These are phyloP conservation scores for Caenorhabditis uteleia DNA, from an alignment of 2,888 invertebrate species.

Conservation along the genomic window DNA sequence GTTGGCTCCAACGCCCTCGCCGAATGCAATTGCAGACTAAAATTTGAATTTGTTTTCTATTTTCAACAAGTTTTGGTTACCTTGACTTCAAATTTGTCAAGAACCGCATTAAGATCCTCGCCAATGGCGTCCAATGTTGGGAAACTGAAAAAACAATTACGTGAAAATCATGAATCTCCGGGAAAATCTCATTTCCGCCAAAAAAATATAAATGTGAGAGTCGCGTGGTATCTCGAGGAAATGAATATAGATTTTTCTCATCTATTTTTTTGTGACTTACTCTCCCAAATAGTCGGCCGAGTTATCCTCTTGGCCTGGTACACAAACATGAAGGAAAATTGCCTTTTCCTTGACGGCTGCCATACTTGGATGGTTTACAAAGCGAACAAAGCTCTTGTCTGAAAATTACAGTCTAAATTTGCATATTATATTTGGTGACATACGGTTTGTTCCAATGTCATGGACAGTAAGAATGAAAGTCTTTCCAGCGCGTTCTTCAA, in stretches of 20 bases:
- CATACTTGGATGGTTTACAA: slow-evolving; percentile 84
- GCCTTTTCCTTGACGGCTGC: slow-evolving; percentile 80
- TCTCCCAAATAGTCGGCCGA: slow-evolving; percentile 72
- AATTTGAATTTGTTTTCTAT: neutral
- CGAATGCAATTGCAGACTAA: slow-evolving; percentile 81
- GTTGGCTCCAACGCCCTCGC: slow-evolving; percentile 88
- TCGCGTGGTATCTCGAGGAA: too few species aligned
- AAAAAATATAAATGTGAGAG: neutral
- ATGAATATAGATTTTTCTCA: neutral
- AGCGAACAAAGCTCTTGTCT: slow-evolving; percentile 84
- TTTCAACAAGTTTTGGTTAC: slow-evolving; percentile 70
- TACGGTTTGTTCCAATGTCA: slow-evolving; percentile 79
- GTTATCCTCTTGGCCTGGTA: slow-evolving; percentile 85
- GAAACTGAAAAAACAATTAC: slow-evolving; percentile 73
- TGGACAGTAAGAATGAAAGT: slow-evolving; percentile 87
- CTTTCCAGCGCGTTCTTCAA: slow-evolving; percentile 73
- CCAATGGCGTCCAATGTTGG: slow-evolving; percentile 83
- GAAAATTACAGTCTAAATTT: slow-evolving; percentile 55
- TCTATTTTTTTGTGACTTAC: slow-evolving; percentile 29
- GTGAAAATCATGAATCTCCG: neutral
- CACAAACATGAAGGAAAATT: slow-evolving; percentile 84
- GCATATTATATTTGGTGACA: slow-evolving; percentile 46
- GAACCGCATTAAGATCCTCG: slow-evolving; percentile 81
- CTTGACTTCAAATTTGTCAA: slow-evolving; percentile 80
- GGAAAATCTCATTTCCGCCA: too few species aligned